phyloP scores from a whole-genome alignment of 2,797 vertebrate species.

The Pelochelys cantorii region DNA sequence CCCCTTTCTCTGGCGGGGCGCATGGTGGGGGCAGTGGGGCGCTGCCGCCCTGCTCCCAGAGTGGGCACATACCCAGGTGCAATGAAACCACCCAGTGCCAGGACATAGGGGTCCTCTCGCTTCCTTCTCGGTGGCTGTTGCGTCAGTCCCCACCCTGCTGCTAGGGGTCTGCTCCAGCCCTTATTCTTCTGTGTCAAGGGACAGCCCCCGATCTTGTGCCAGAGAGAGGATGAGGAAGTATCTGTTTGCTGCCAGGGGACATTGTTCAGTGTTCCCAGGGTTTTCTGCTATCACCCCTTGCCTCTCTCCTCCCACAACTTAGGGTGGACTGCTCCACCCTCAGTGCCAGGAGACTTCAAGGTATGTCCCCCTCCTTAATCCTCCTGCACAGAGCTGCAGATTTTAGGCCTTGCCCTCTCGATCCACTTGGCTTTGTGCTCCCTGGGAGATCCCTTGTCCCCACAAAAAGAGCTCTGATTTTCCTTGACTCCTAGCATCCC shows the following conservation, averaged over 20 bases:
- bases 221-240: not conserved
- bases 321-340: not conserved
- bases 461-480: not conserved
- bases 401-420: not conserved
- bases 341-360: not conserved
- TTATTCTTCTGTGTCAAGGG: not conserved
- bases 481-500: not conserved
- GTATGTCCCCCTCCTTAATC: not conserved
- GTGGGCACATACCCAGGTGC: not conserved
- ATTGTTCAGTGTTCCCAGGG: not conserved
- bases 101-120: not conserved
- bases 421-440: not conserved
- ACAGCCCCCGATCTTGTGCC: not conserved
- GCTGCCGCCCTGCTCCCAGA: too few species aligned
- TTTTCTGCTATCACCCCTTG: not conserved
- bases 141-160: not conserved
- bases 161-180: not conserved
- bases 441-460: slow-evolving; percentile 51
- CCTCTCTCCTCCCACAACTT: not conserved
- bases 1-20: not conserved
- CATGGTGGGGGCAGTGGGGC: too few species aligned
- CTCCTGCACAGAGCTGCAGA: not conserved
- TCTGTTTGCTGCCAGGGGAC: not conserved
- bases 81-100: not conserved
- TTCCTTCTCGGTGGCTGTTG: not conserved